Evolutionary conservation across 1,140 invertebrate genomes (phyloP).

Genomic region (Hetaerina americana): DNA sequence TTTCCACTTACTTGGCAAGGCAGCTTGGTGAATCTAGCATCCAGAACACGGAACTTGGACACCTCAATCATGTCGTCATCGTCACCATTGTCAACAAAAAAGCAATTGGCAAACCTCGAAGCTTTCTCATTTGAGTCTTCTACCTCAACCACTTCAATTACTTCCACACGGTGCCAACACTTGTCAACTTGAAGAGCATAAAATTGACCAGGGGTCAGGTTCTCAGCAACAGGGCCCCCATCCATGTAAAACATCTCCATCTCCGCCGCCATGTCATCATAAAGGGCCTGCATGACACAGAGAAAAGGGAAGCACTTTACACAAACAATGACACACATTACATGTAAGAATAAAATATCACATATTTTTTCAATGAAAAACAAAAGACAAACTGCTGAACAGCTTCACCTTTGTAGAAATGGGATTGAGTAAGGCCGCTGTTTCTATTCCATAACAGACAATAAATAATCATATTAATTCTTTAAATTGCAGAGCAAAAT

Average conservation of each 20-base stretch:
- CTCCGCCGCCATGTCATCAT: slow-evolving; percentile 34
- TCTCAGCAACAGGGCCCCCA: slow-evolving; percentile 2
- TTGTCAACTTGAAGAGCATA: slow-evolving; percentile 43
- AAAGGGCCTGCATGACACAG: slow-evolving; percentile 32
- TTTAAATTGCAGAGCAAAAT: too few relatives aligned
- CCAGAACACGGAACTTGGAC: not conserved
- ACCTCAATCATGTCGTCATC: not conserved
- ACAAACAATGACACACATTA: too few relatives aligned
- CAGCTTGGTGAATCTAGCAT: not conserved
- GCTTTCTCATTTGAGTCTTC: too few relatives aligned
- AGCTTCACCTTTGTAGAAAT: too few relatives aligned
- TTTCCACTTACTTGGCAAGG: not conserved
- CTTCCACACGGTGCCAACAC: slow-evolving; percentile 43
- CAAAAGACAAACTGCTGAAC: too few relatives aligned
- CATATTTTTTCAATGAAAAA: too few relatives aligned
- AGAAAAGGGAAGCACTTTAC: too few relatives aligned
- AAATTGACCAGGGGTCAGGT: slow-evolving; percentile 28
- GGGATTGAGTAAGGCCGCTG: too few relatives aligned
- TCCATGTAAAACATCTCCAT: slow-evolving; percentile 40
- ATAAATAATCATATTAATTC: too few relatives aligned
- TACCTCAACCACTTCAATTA: slow-evolving; percentile 15
- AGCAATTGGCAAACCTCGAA: not conserved
- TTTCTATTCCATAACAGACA: too few relatives aligned
- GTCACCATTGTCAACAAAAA: not conserved
- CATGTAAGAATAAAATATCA: too few relatives aligned